phyloP scores from a whole-genome alignment of 2,113 vertebrate species.

The Bolborhynchus lineola region DNA sequence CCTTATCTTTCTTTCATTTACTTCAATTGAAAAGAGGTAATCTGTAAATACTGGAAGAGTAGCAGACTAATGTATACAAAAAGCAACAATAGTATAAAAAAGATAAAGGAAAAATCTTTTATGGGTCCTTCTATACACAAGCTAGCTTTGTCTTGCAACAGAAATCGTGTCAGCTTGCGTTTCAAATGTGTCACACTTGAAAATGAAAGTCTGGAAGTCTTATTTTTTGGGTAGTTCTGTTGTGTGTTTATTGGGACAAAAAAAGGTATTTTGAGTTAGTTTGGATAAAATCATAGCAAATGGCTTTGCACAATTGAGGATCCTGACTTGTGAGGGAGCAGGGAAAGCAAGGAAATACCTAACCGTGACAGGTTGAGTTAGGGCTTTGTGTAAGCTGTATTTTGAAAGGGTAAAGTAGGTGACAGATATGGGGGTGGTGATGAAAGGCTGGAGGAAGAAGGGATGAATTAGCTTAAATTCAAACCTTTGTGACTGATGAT shows the following conservation, averaged over 20 bases:
- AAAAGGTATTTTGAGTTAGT: background rate
- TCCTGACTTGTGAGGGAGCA: background rate
- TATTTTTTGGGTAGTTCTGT: background rate
- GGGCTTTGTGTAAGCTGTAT: background rate
- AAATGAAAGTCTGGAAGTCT: background rate
- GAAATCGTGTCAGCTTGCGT: background rate
- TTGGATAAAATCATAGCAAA: background rate
- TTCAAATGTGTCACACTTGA: background rate
- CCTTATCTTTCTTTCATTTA: background rate
- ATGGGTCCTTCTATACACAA: rapidly evolving
- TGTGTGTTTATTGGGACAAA: background rate
- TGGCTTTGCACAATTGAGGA: background rate
- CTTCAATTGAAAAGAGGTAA: background rate
- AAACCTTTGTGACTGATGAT: background rate
- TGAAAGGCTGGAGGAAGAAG: background rate
- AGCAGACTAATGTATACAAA: background rate
- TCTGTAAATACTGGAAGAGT: background rate
- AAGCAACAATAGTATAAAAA: background rate
- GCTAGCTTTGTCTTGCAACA: background rate
- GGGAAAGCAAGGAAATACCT: background rate
- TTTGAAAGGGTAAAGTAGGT: background rate
- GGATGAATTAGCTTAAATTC: background rate
- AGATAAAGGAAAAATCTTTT: background rate
- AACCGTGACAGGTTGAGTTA: background rate
- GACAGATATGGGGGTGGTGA: rapidly evolving